A percentile compares a stretch with the other conserved stretches of the same genome.
These are phyloP conservation scores for Drepana falcataria DNA, from an alignment of 2,888 invertebrate species.

Conservation along the genomic window DNA sequence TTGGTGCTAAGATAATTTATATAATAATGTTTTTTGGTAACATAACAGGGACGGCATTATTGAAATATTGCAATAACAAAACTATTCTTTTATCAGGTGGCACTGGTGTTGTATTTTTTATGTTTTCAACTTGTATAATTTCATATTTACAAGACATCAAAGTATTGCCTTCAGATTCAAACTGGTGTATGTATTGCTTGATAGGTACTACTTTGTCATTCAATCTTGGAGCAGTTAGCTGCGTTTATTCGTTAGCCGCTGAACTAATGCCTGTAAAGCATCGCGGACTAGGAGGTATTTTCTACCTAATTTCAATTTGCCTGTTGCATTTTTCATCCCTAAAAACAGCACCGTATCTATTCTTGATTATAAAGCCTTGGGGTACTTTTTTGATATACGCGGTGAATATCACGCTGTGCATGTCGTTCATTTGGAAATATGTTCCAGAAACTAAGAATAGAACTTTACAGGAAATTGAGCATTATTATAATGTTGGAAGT, in stretches of 20 bases:
- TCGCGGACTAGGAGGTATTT: not conserved
- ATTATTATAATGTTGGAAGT: not conserved
- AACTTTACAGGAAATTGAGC: slow-evolving; percentile 15
- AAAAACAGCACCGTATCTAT: slow-evolving; percentile 12
- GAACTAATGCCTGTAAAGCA: slow-evolving; percentile 11
- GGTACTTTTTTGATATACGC: slow-evolving; percentile 15
- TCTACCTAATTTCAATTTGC: not conserved
- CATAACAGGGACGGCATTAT: slow-evolving; percentile 3
- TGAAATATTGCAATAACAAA: not conserved
- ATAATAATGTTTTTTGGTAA: slow-evolving; percentile 9
- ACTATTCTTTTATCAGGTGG: not conserved
- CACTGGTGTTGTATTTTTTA: not conserved
- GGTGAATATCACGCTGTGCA: slow-evolving; percentile 9
- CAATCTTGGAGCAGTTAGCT: slow-evolving; percentile 10
- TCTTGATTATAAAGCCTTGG: slow-evolving; percentile 11
- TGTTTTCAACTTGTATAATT: not conserved
- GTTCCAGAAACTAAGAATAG: slow-evolving; percentile 18
- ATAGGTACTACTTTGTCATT: slow-evolving; percentile 11
- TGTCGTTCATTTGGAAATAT: slow-evolving; percentile 13
- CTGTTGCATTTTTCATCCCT: not conserved
- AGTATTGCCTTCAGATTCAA: slow-evolving; percentile 10
- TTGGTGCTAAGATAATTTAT: slow-evolving; percentile 8
- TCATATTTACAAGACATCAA: not conserved
- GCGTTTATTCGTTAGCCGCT: slow-evolving; percentile 11
- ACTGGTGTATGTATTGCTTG: slow-evolving; percentile 11